Percentiles rank a stretch among this genome's conserved stretches.
Conservation (phyloP, 2,113 vertebrate genomes). For the Neogale vison region DNA sequence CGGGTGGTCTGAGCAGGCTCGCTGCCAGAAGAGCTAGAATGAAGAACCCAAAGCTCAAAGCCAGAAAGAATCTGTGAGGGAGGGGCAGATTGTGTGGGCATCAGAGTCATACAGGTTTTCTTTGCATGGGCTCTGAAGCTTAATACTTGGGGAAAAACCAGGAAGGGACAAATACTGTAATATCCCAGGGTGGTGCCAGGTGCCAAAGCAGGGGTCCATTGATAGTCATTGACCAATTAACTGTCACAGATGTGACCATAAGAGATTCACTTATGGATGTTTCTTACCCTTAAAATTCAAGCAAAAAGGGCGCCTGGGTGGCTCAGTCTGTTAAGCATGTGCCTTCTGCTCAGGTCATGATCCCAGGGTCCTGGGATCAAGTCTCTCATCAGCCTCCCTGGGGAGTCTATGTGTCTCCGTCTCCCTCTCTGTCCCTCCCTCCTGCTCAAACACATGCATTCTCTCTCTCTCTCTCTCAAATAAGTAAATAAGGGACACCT, state of each 20-base stretch:
- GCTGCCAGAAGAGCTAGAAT: background rate
- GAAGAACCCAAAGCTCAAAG: background rate
- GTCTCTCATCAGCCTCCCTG: too few relatives aligned
- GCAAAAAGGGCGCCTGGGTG: background rate
- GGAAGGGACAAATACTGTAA: background rate
- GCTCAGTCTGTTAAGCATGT: too few relatives aligned
- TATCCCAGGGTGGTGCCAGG: background rate
- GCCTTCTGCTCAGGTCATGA: too few relatives aligned
- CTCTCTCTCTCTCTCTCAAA: too few relatives aligned
- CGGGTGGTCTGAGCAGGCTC: background rate
- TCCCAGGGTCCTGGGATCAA: too few relatives aligned
- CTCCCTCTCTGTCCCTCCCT: too few relatives aligned
- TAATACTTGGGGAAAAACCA: background rate
- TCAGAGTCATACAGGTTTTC: background rate
- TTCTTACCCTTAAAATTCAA: constrained; percentile 25
- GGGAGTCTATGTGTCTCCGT: too few relatives aligned
- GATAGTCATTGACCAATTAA: background rate
- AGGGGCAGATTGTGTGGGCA: background rate
- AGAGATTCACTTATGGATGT: background rate
- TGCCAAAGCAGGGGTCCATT: background rate
- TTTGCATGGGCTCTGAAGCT: background rate
- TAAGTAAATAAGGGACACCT: too few relatives aligned
- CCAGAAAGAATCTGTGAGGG: background rate
- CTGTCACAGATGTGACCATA: background rate
- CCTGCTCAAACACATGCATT: too few relatives aligned